Conservation (phyloP, 2,113 vertebrate genomes). For the Tenrec ecaudatus region DNA sequence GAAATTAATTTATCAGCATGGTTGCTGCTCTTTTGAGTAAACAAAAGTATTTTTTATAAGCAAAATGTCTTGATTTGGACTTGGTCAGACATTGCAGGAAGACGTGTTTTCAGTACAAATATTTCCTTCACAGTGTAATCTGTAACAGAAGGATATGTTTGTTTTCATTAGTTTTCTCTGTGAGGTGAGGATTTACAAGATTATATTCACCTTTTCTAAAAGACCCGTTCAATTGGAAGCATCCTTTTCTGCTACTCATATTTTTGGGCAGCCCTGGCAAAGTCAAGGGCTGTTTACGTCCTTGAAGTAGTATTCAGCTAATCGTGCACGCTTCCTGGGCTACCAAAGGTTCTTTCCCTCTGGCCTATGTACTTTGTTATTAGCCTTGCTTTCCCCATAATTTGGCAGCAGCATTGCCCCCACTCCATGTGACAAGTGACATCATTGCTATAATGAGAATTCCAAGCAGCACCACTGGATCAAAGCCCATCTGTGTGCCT, state of each 20-base stretch:
- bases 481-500: conserved; percentile 76
- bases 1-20: background rate
- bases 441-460: conserved; percentile 79
- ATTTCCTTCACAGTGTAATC: conserved; percentile 22
- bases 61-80: background rate
- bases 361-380: conserved; percentile 43
- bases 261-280: conserved; percentile 6
- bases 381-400: conserved; percentile 67
- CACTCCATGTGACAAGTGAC: conserved; percentile 78
- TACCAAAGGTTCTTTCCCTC: conserved; percentile 15
- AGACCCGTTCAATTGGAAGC: background rate
- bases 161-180: conserved; percentile 38
- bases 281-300: background rate
- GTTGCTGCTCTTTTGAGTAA: background rate
- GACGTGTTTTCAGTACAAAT: conserved; percentile 1
- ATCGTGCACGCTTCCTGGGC: conserved; percentile 5
- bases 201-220: background rate
- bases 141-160: conserved; percentile 2
- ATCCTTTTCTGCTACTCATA: background rate
- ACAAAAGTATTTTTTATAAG: conserved; percentile 60
- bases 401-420: conserved; percentile 71
- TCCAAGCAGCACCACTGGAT: conserved; percentile 70
- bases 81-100: conserved; percentile 19
- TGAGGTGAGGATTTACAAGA: conserved; percentile 11
- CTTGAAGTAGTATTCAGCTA: conserved; percentile 33